phyloP scores from a whole-genome alignment of 2,797 vertebrate genomes.

The Anguilla anguilla region DNA sequence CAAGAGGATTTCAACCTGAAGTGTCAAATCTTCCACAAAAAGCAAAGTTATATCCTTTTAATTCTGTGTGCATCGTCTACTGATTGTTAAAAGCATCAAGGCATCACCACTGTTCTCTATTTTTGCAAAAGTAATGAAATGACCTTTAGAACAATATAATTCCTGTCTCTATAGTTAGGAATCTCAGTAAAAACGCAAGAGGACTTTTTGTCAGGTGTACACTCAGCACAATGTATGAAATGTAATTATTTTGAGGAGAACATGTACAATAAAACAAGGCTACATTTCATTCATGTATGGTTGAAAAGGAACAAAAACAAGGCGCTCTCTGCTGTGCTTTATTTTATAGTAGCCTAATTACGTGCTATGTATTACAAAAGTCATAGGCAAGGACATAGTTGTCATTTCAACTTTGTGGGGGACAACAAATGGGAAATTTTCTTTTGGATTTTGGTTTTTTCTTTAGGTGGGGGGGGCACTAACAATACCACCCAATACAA shows the following conservation, averaged over 20 bases:
- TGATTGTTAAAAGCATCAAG: background rate
- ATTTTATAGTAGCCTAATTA: background rate
- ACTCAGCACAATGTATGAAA: background rate
- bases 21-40: background rate
- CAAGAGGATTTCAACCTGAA: background rate
- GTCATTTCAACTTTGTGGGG: background rate
- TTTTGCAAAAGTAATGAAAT: constrained; percentile 3
- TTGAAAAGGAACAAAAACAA: background rate
- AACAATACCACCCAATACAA: background rate
- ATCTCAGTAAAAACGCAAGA: background rate
- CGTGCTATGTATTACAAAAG: background rate
- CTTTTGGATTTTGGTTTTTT: background rate
- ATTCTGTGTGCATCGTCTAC: constrained; percentile 1
- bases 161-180: constrained; percentile 19
- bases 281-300: background rate
- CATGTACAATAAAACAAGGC: background rate
- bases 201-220: background rate
- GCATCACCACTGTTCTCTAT: background rate
- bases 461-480: background rate
- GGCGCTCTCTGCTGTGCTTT: background rate
- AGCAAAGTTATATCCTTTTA: constrained; percentile 7
- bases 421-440: background rate
- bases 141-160: constrained; percentile 16
- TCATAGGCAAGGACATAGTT: background rate
- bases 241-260: background rate